These are phyloP conservation scores for Araneus ventricosus DNA, from an alignment of 1,140 invertebrate species.

Conservation along the genomic window DNA sequence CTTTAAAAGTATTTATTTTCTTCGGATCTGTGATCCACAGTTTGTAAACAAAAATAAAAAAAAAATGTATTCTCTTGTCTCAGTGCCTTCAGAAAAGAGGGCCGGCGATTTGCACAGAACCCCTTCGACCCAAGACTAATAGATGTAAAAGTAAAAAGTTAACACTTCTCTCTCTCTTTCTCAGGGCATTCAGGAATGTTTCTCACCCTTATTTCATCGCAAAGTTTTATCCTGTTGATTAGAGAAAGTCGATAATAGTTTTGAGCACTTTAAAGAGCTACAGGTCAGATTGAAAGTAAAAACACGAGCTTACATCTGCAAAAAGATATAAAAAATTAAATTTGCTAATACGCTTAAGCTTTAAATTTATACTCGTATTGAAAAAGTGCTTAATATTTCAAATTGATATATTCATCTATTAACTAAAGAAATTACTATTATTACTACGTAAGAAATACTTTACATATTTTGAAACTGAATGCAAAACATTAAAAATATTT, in stretches of 20 bases:
- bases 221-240: constrained; percentile 4
- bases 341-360: too few relatives aligned
- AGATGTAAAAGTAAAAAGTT: constrained; percentile 38
- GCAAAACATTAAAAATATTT: too few relatives aligned
- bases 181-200: constrained; percentile 68
- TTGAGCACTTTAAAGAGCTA: constrained; percentile 58
- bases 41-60: constrained; percentile 57
- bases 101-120: constrained; percentile 70
- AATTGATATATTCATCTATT: too few relatives aligned
- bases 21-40: constrained; percentile 71
- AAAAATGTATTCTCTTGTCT: constrained; percentile 70
- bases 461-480: too few relatives aligned
- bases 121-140: constrained; percentile 39
- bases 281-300: constrained; percentile 28
- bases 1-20: constrained; percentile 74
- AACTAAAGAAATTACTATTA: too few relatives aligned
- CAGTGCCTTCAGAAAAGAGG: constrained; percentile 75
- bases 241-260: constrained; percentile 31
- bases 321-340: neutral
- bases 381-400: too few relatives aligned
- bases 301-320: neutral
- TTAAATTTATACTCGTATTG: too few relatives aligned
- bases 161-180: constrained; percentile 64
- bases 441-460: too few relatives aligned
- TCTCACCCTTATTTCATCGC: constrained; percentile 34